These are phyloP conservation scores for Diadema setosum DNA, from an alignment of 35 echinoderm and acorn worm genomes.

Conservation along the genomic window DNA sequence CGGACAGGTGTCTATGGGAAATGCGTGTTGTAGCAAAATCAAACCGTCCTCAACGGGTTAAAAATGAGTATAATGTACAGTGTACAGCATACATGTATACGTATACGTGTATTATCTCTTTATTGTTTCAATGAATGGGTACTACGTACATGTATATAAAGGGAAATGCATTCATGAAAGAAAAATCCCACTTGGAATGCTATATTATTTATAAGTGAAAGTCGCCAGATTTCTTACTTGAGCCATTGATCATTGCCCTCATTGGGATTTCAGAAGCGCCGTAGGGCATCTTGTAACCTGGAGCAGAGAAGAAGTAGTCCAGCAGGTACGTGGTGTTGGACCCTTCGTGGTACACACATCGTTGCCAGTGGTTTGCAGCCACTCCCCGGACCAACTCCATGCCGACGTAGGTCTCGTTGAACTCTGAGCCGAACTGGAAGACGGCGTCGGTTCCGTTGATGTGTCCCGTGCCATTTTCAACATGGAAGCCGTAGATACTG, in stretches of 20 bases:
- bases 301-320: conserved; percentile 55
- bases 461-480: not conserved
- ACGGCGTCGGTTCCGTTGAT: conserved; percentile 41
- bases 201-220: too few species aligned
- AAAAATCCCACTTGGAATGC: too few species aligned
- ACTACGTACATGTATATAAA: too few species aligned
- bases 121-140: too few species aligned
- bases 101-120: too few species aligned
- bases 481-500: conserved; percentile 54
- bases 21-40: too few species aligned
- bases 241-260: conserved; percentile 50
- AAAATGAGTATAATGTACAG: too few species aligned
- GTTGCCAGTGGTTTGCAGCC: conserved; percentile 55
- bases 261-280: conserved; percentile 23
- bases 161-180: too few species aligned
- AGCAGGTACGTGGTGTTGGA: not conserved
- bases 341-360: not conserved
- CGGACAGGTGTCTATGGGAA: too few species aligned
- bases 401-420: conserved; percentile 74
- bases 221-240: too few species aligned
- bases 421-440: conserved; percentile 47
- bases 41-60: too few species aligned
- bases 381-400: conserved; percentile 34
- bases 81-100: too few species aligned
- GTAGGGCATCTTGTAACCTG: not conserved